phyloP scores from a whole-genome alignment of 2,888 invertebrate species.

The Azorinus chamasolen region DNA sequence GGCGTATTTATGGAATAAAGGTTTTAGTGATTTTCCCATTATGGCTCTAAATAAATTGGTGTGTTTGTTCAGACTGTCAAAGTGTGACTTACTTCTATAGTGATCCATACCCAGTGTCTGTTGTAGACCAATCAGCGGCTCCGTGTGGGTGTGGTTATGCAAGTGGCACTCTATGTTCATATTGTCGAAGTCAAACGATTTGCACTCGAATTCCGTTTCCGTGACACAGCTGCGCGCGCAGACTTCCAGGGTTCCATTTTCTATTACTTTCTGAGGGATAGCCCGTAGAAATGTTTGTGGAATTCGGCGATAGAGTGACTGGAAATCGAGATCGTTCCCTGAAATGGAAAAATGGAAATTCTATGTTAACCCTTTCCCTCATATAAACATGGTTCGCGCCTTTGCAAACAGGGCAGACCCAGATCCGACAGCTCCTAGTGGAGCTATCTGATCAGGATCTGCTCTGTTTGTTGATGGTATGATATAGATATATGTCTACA shows the following conservation, averaged over 20 bases:
- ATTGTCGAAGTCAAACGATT: conserved; percentile 83
- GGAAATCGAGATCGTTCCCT: conserved; percentile 47
- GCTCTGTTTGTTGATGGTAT: too few species aligned
- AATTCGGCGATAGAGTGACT: conserved; percentile 75
- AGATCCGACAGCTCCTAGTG: too few species aligned
- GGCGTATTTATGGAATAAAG: too few species aligned
- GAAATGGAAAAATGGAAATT: conserved; percentile 1
- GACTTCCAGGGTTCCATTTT: conserved; percentile 73
- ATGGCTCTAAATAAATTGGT: too few species aligned
- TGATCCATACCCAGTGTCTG: conserved; percentile 78
- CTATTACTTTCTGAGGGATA: conserved; percentile 68
- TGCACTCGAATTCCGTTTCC: conserved; percentile 80
- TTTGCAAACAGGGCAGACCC: too few species aligned
- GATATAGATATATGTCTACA: too few species aligned
- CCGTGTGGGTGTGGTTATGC: conserved; percentile 79
- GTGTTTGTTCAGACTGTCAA: too few species aligned
- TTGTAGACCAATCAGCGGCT: conserved; percentile 75
- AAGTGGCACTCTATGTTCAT: conserved; percentile 71
- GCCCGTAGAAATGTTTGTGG: conserved; percentile 74
- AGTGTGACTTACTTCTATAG: conserved; percentile 84
- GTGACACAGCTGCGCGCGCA: conserved; percentile 76
- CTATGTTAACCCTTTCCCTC: too few species aligned
- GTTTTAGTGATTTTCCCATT: too few species aligned
- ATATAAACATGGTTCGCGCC: too few species aligned
- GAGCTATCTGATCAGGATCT: too few species aligned